Evolutionary conservation across 2,888 invertebrate species (phyloP).

Genomic region (Lasioglossum morio): DNA sequence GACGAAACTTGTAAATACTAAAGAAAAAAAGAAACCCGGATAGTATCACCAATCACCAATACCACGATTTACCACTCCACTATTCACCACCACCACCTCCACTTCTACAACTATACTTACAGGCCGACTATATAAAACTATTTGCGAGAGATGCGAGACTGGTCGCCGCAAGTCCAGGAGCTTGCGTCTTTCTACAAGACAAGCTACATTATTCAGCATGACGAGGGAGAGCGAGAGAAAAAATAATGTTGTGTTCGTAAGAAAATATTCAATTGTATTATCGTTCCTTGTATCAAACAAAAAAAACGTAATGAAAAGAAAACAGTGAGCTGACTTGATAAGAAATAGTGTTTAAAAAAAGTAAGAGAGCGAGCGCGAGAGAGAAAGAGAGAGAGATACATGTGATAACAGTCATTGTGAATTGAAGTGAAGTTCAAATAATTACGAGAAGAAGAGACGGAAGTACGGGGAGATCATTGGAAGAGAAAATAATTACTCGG

Average conservation of each 20-base stretch:
- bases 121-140: constrained; percentile 73
- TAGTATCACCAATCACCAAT: constrained; percentile 83
- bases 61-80: constrained; percentile 85
- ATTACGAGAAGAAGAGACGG: constrained; percentile 61
- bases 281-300: constrained; percentile 83
- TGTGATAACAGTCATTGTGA: constrained; percentile 84
- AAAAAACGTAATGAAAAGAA: no score
- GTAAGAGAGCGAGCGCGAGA: constrained; percentile 28
- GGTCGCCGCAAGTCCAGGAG: constrained; percentile 73
- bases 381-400: no score
- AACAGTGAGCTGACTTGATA: constrained; percentile 82
- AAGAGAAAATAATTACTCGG: constrained; percentile 66
- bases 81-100: constrained; percentile 81
- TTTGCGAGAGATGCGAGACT: constrained; percentile 77
- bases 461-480: constrained; percentile 62
- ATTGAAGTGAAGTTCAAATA: constrained; percentile 78
- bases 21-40: constrained; percentile 62
- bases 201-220: constrained; percentile 77
- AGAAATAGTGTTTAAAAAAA: constrained; percentile 74
- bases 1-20: constrained; percentile 75
- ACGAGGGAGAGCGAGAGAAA: no score
- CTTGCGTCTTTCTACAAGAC: constrained; percentile 77
- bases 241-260: constrained; percentile 83
- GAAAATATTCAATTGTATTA: constrained; percentile 83
- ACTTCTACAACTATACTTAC: constrained; percentile 75